Base-by-base conservation (phyloP, 2,113 vertebrate genomes). In the Athene cunicularia region DNA sequence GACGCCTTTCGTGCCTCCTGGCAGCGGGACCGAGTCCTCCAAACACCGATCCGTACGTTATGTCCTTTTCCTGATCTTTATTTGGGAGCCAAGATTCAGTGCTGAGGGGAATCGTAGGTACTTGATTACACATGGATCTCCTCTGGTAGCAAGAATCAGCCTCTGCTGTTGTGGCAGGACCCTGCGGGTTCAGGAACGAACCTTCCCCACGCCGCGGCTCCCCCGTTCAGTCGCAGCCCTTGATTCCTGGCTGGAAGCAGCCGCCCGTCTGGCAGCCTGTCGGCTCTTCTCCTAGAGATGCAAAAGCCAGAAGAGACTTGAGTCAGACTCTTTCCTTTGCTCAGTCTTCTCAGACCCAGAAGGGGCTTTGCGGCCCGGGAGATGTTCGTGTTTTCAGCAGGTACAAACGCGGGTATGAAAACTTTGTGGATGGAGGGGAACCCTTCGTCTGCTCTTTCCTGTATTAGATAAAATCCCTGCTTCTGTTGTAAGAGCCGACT, bases 41-140 rank as follows among this genome's bases (percentile, higher is more conserved):
- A 32, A 8, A 28, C 30, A 1, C 4, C 6, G 5, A 14, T 21
- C 12, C 50, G 50, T 11, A 23, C 6, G 0, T 68, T 11, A 13
- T 0, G 12, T 30, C 5, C 62, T 56, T 56, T 8, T 11, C 12
- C 23, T 45, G 30, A 17, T 27, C 47, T 77, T 21, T 22, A 12
- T 63, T 56, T 39, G 12, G 33, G 55, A 74, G 67, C 35, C 24
- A 30, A 3, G 53, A 14, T 27, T 28, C 41, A 5, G 20, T 1
- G 8, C 6, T 14, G 41, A 26, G 66, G n/a, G 49, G 47, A n/a
- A 15, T 22, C 32, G 15, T 6, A 41, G 60, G 47, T 27, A 8
- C 60, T 11, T 58, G 73, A 28, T 39, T 15, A 43, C 47, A 28
- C 27, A 23, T 0, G 1, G 9, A 27, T 55, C 43, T 58, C 23